Base-by-base conservation (phyloP, 92 coral and sea anemone species). In the Meandrina meandrites region DNA sequence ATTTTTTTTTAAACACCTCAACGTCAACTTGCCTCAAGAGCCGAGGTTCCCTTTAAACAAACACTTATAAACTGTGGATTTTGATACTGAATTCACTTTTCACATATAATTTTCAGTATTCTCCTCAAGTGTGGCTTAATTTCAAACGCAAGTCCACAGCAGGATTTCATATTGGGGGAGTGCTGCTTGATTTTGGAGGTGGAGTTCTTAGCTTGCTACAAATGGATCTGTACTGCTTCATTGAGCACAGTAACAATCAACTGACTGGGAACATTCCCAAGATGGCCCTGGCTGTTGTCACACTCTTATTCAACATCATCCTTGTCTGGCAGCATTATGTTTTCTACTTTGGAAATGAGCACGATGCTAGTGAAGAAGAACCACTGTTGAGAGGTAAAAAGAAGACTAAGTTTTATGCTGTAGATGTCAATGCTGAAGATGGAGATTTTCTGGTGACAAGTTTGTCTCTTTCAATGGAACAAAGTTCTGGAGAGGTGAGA, bases 141-240 rank as follows among this genome's bases (percentile, higher is more conserved):
- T 94, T 90, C 89, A 87, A 80, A 40, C 98, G 96, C n/a, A 94
- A 94, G 87, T 92, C 88, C 89, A 94, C 98, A 1, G 86, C 86
- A 85, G 98, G 98, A 15, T 94, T 93, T 82, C 96, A 94, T 71
- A 91, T 94, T 36, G 94, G 95, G 57, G 98, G 98, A 42, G 98
- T 94, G 31, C 54, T 94, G 81, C 80, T 94, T 60, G 98, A 94
- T 84, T 94, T 94, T 60, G 84, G 92, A 76, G 98, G 98, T 42
- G 98, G 98, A 24, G 89, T 94, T 4, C 92, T 94, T 8, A 94
- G 98, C 64, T 89, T 94, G 22, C 84, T 94, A 5, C 98, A 94
- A 64, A 93, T 93, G 95, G 92, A 91, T 32, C 80, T 94, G 36
- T 94, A 94, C 87, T 88, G 94, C 70, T 35, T 91, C 74, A 89